Evolutionary conservation across 2,113 vertebrate genomes (phyloP).

Genomic region (Anseranas semipalmata): DNA sequence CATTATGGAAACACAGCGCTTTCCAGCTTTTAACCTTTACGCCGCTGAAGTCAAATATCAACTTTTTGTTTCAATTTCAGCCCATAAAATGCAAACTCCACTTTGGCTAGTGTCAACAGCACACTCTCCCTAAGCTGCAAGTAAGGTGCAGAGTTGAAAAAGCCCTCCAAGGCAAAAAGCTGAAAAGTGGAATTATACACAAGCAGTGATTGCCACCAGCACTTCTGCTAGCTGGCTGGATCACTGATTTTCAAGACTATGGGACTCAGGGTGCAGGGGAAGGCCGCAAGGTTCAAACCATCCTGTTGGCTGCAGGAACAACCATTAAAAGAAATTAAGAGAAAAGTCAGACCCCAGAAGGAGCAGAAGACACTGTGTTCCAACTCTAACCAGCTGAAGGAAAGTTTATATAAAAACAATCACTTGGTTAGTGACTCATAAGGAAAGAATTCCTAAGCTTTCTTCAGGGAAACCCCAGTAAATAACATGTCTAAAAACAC

Average conservation of each 20-base stretch:
- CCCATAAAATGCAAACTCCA: background rate
- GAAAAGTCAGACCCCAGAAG: constrained; percentile 31
- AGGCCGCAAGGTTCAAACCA: constrained; percentile 24
- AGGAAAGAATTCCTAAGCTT: constrained; percentile 77
- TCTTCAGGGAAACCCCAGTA: constrained; percentile 84
- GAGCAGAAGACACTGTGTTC: constrained; percentile 67
- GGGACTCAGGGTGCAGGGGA: background rate
- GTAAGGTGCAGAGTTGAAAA: constrained; percentile 2
- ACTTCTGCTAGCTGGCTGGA: background rate
- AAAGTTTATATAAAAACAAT: constrained; percentile 82
- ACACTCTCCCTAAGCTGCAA: background rate
- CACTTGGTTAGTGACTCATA: constrained; percentile 77
- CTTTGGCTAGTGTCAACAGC: background rate
- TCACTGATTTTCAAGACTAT: background rate
- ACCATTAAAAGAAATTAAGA: constrained; percentile 68
- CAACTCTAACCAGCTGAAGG: constrained; percentile 78
- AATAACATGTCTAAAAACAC: constrained; percentile 76
- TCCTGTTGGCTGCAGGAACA: constrained; percentile 15
- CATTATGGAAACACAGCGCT: constrained; percentile 22
- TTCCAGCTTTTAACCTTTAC: constrained; percentile 19
- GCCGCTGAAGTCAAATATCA: background rate
- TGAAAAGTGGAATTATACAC: background rate
- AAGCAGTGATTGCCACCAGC: background rate
- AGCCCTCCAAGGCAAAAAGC: background rate
- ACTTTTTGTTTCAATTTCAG: background rate